Conservation (phyloP, 1,140 invertebrate genomes). For the Drosophila dunni region DNA sequence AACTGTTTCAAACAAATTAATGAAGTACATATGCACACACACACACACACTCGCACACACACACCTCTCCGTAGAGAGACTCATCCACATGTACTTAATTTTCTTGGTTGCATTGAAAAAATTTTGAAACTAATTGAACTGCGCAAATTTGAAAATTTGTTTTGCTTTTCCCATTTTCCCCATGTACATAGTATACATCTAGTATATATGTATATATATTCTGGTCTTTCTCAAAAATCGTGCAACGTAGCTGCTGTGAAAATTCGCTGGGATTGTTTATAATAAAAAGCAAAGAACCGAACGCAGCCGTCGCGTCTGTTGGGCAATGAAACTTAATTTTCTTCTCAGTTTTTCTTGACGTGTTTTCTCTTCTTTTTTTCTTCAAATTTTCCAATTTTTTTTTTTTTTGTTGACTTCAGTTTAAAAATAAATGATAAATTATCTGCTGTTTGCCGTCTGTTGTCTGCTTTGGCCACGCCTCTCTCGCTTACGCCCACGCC, state of each 20-base stretch:
- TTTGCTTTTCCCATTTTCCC: slow-evolving; percentile 28
- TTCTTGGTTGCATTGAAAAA: slow-evolving; percentile 30
- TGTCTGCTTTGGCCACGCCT: slow-evolving; percentile 29
- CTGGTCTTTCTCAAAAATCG: slow-evolving; percentile 58
- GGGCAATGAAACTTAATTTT: slow-evolving; percentile 69
- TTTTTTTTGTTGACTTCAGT: slow-evolving; percentile 41
- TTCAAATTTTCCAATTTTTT: neutral
- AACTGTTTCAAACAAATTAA: slow-evolving; percentile 31
- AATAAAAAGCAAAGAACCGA: slow-evolving; percentile 66
- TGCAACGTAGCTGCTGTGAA: slow-evolving; percentile 37
- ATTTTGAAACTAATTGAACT: slow-evolving; percentile 57
- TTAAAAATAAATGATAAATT: slow-evolving; percentile 80
- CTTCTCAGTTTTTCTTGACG: slow-evolving; percentile 17
- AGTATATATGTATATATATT: slow-evolving; percentile 1
- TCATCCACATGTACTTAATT: slow-evolving; percentile 35
- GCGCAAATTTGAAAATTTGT: slow-evolving; percentile 63
- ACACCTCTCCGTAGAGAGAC: slow-evolving; percentile 5
- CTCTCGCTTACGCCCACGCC: slow-evolving; percentile 16
- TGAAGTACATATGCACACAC: neutral
- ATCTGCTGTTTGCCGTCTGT: slow-evolving; percentile 47
- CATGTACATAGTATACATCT: slow-evolving; percentile 23
- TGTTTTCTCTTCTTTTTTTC: slow-evolving; percentile 21
- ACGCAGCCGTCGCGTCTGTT: slow-evolving; percentile 55
- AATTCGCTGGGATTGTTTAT: slow-evolving; percentile 65
- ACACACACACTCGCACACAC: neutral